phyloP scores from a whole-genome alignment of 2,113 vertebrate genomes.

The Ariopsis seemanni region DNA sequence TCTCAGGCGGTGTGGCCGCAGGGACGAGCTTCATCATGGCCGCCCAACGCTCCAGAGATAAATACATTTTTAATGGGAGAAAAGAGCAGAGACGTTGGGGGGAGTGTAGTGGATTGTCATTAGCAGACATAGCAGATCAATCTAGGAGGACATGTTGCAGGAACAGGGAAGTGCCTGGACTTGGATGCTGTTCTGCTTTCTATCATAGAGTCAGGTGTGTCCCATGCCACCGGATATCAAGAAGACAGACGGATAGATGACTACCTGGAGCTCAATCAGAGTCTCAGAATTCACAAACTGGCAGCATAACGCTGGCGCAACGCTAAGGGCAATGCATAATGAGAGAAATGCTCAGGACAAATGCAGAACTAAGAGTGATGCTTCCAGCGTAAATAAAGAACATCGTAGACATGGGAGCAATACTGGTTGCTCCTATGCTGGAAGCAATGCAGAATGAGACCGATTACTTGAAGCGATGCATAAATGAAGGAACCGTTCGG shows the following conservation, averaged over 20 bases:
- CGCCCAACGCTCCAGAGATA: slow-evolving; percentile 15
- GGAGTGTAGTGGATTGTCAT: slow-evolving; percentile 31
- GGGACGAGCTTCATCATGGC: slow-evolving; percentile 44
- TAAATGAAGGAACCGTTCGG: neutral
- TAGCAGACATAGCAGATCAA: slow-evolving; percentile 43
- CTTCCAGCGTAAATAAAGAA: neutral
- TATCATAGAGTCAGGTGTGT: slow-evolving; percentile 7
- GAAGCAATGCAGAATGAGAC: slow-evolving; percentile 10
- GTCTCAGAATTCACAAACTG: neutral
- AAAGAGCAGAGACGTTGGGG: slow-evolving; percentile 9
- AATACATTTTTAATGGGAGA: slow-evolving; percentile 50
- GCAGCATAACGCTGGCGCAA: neutral
- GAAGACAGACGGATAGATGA: slow-evolving; percentile 46
- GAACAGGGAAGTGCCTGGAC: slow-evolving; percentile 9
- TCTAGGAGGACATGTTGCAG: slow-evolving; percentile 38
- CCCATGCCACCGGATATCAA: slow-evolving; percentile 41
- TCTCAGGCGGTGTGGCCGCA: neutral
- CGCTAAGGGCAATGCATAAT: neutral
- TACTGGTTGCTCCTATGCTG: neutral
- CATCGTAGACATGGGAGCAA: neutral
- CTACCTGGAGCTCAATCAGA: neutral
- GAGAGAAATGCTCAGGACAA: neutral
- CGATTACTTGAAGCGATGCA: neutral
- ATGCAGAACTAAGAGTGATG: neutral
- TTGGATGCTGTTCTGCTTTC: slow-evolving; percentile 21